Evolutionary conservation across 2,888 invertebrate genomes (phyloP).

Genomic region (Eumacrocentrus americanus): DNA sequence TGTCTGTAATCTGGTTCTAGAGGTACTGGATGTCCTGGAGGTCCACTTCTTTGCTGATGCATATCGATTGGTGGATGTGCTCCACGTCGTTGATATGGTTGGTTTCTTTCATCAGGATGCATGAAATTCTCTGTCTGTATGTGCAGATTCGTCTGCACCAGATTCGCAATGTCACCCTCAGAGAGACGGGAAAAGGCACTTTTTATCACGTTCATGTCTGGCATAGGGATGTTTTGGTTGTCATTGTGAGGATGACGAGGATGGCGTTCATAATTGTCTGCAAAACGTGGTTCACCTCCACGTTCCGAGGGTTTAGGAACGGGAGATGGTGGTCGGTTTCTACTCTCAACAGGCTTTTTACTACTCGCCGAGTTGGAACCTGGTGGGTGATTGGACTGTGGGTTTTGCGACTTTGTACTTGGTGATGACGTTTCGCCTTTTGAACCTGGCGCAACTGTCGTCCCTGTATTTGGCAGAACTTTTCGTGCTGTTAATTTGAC

Average conservation of each 20-base stretch:
- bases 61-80: background rate
- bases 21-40: conserved; percentile 10
- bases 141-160: conserved; percentile 23
- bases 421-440: conserved; percentile 23
- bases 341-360: conserved; percentile 34
- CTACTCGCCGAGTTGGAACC: conserved; percentile 1
- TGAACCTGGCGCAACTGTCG: conserved; percentile 14
- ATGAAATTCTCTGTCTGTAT: conserved; percentile 3
- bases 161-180: conserved; percentile 29
- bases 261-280: conserved; percentile 53
- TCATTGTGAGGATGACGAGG: conserved; percentile 38
- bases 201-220: conserved; percentile 30
- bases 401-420: conserved; percentile 29
- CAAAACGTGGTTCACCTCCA: conserved; percentile 43
- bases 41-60: conserved; percentile 3
- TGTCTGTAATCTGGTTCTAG: conserved; percentile 28
- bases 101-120: conserved; percentile 18
- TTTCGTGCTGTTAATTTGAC: conserved; percentile 41
- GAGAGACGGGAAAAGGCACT: conserved; percentile 32
- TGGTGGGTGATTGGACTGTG: background rate
- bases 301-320: conserved; percentile 21
- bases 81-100: background rate
- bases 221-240: conserved; percentile 2
- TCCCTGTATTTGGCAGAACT: conserved; percentile 4
- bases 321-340: conserved; percentile 36